Percentiles rank a stretch among this genome's conserved stretches.
Evolutionary conservation across 2,888 invertebrate species (phyloP).

Genomic region (Cantharis nigra): DNA sequence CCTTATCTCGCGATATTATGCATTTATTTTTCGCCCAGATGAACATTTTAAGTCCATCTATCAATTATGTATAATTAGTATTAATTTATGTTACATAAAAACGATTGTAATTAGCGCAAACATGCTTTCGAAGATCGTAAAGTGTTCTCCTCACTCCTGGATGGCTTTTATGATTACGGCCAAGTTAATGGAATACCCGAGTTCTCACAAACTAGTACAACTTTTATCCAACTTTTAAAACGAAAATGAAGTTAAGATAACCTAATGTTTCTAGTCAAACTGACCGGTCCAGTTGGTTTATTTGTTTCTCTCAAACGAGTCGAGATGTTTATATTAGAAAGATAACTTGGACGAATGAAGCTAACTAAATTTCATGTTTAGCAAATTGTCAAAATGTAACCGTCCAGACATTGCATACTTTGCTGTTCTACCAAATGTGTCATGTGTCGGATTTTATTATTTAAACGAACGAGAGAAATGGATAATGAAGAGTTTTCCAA

Average conservation of each 20-base stretch:
- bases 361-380: no score
- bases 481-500: no score
- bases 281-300: background rate
- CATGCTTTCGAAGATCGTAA: background rate
- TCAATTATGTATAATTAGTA: background rate
- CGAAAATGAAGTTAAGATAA: slow-evolving; percentile 2
- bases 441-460: no score
- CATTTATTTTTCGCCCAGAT: background rate
- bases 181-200: slow-evolving; percentile 5
- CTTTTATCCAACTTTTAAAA: slow-evolving; percentile 3
- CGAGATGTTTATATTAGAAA: background rate
- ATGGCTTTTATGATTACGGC: background rate
- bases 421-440: no score
- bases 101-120: background rate
- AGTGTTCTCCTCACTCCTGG: background rate
- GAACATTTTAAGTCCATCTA: background rate
- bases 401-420: no score
- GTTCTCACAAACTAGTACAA: slow-evolving; percentile 6
- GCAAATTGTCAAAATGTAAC: no score
- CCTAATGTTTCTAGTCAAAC: background rate
- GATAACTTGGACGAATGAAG: background rate
- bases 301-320: background rate
- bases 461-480: no score
- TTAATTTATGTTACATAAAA: slow-evolving; percentile 1
- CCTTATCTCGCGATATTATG: background rate